phyloP scores from a whole-genome alignment of 2,113 vertebrate genomes.

The Brachyhypopomus occidentalis region DNA sequence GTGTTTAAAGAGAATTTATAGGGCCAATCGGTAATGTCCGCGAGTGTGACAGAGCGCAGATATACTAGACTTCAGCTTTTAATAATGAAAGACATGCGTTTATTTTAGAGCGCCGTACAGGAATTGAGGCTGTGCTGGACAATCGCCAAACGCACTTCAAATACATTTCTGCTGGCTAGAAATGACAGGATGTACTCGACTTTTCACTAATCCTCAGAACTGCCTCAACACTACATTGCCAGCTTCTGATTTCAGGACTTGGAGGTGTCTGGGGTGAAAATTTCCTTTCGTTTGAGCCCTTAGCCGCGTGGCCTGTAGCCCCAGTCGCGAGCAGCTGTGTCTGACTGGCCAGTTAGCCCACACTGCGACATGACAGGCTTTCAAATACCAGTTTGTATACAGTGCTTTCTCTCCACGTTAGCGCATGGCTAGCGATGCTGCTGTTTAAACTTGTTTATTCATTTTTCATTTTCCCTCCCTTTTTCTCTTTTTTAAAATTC shows the following conservation, averaged over 20 bases:
- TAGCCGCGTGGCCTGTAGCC: too few relatives aligned
- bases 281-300: background rate
- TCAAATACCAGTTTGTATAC: too few relatives aligned
- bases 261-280: too few relatives aligned
- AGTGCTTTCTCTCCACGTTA: too few relatives aligned
- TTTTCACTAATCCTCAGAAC: background rate
- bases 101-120: conserved; percentile 1
- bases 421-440: too few relatives aligned
- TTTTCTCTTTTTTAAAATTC: too few relatives aligned
- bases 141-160: too few relatives aligned
- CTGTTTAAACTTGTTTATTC: too few relatives aligned
- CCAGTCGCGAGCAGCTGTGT: too few relatives aligned
- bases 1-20: conserved; percentile 41
- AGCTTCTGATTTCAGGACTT: conserved; percentile 8
- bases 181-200: background rate
- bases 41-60: conserved; percentile 18
- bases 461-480: too few relatives aligned
- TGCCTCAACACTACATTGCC: background rate
- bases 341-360: too few relatives aligned
- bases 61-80: background rate
- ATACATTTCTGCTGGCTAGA: background rate
- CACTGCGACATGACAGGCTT: too few relatives aligned
- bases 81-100: conserved; percentile 24
- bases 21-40: conserved; percentile 12
- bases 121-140: background rate